These are phyloP conservation scores for Catocala fraxini DNA, from an alignment of 2,888 invertebrate species.

Conservation along the genomic window DNA sequence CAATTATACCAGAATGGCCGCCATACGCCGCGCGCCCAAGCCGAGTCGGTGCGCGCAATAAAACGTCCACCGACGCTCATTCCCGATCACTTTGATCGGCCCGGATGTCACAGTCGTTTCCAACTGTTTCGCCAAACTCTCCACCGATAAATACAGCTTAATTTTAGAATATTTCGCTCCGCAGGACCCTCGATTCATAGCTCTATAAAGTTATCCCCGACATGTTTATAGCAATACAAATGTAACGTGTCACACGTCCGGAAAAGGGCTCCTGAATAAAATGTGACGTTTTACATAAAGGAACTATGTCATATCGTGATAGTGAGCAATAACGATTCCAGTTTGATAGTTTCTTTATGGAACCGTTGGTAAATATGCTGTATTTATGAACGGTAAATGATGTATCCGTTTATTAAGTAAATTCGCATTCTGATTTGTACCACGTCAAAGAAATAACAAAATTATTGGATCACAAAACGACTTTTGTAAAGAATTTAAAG, in stretches of 20 bases:
- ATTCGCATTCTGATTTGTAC: not conserved
- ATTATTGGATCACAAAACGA: no score
- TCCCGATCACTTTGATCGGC: slow-evolving; percentile 82
- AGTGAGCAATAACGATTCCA: slow-evolving; percentile 35
- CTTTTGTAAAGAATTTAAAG: not conserved
- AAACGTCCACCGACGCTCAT: slow-evolving; percentile 66
- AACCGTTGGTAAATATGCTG: slow-evolving; percentile 32
- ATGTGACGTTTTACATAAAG: slow-evolving; percentile 46
- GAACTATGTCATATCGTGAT: slow-evolving; percentile 45
- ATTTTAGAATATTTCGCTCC: slow-evolving; percentile 78
- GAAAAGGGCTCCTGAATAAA: slow-evolving; percentile 48
- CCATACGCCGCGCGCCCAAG: slow-evolving; percentile 12
- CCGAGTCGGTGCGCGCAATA: slow-evolving; percentile 56
- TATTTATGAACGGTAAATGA: slow-evolving; percentile 29
- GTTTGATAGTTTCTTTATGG: slow-evolving; percentile 41
- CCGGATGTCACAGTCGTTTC: slow-evolving; percentile 79
- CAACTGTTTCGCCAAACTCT: slow-evolving; percentile 66
- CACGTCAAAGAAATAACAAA: not conserved
- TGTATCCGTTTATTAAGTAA: slow-evolving; percentile 7
- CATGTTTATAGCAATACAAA: slow-evolving; percentile 66
- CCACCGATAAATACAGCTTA: slow-evolving; percentile 73
- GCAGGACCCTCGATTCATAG: slow-evolving; percentile 63
- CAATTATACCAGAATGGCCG: slow-evolving; percentile 53
- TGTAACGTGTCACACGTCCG: slow-evolving; percentile 56
- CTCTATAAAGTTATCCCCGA: slow-evolving; percentile 65